Base-by-base conservation (phyloP, 2,797 vertebrate species). In the Sparus aurata region DNA sequence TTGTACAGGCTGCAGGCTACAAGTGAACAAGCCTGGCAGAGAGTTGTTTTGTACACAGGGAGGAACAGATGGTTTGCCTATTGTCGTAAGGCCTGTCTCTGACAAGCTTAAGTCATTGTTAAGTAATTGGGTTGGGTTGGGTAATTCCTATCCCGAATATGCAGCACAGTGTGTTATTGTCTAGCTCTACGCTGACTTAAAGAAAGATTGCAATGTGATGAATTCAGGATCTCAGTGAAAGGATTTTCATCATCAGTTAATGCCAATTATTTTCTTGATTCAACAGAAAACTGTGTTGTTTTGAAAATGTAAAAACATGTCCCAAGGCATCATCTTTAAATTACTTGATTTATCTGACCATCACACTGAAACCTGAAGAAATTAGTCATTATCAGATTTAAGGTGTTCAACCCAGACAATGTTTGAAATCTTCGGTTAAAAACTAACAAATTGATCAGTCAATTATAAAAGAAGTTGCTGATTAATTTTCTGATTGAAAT, bases 41-140 rank as follows among this genome's bases (percentile, higher is more conserved):
- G 70, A 79, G 66, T 78, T 91, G 79, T 87, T 83, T 82, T 71
- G 72, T 88, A 81, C 53, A 86, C 69, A 81, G 65, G 75, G 45
- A 88, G 49, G 85, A 85, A 85, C 90, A 93, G 93, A 92, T 92
- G 89, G 90, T 86, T 90, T 77, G 62, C 54, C 79, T 85, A 80
- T 89, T 92, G 84, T 92, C 18, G 15, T 79, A 34, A 71, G 74
- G 80, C 61, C 60, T 75, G 73, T 30, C 27, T 43, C 73, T 55
- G 73, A 84, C 68, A 30, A 86, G 83, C 85, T 85, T 59, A 82
- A 84, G 77, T 84, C 65, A 88, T 90, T 89, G 76, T 86, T 84
- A 84, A 85, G 83, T 73, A 90, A 86, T 82, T 86, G 58, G 82
- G 58, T 87, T 84, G 68, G 73, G 62, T 85, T 65, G 47, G 58